Percentiles rank a stretch among this genome's conserved stretches.
Evolutionary conservation across 2,113 vertebrate species (phyloP).

Genomic region (Recurvirostra avosetta): DNA sequence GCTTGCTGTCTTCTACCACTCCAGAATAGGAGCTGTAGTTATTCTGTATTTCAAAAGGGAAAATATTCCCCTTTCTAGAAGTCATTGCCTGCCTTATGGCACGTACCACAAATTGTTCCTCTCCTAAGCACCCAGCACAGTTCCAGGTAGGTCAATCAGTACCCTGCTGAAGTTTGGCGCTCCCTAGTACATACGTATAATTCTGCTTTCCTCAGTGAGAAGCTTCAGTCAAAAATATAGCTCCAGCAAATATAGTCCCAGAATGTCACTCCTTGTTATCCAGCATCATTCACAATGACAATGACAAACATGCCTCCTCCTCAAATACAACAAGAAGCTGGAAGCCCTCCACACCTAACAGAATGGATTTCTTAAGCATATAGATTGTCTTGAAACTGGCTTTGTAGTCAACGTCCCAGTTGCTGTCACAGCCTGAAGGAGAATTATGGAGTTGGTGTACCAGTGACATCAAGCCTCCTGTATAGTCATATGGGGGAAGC

Average conservation of each 20-base stretch:
- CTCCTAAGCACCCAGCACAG: neutral
- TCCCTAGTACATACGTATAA: neutral
- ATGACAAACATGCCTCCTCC: neutral
- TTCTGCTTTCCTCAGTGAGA: neutral
- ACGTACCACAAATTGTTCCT: neutral
- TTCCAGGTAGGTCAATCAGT: neutral
- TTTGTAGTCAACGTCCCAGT: neutral
- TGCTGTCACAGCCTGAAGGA: neutral
- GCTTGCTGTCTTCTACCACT: neutral
- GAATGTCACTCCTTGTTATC: neutral
- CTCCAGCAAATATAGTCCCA: neutral
- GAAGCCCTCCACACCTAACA: neutral
- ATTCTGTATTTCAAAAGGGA: neutral
- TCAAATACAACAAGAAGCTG: neutral
- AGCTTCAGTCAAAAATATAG: neutral
- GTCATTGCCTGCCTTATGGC: neutral
- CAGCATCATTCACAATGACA: neutral
- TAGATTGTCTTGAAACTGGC: neutral
- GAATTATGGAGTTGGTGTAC: neutral
- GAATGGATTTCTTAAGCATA: neutral
- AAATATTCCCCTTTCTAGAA: neutral
- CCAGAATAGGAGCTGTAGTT: neutral
- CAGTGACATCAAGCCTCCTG: neutral
- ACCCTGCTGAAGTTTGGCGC: neutral
- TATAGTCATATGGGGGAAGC: rapidly evolving